These are phyloP conservation scores for Miichthys miiuy DNA, from an alignment of 2,797 vertebrate genomes.

Conservation along the genomic window DNA sequence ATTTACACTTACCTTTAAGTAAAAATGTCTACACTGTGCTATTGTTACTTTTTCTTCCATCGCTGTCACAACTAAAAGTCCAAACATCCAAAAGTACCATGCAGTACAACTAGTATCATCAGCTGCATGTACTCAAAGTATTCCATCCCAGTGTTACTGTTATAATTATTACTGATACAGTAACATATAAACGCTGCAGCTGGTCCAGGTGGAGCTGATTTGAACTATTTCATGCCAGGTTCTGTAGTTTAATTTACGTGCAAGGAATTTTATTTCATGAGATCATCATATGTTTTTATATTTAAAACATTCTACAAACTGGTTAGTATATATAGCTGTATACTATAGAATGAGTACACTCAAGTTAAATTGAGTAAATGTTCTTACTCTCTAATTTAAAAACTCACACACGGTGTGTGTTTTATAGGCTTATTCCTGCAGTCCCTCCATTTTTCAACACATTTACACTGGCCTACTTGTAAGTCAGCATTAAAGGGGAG, in stretches of 20 bases:
- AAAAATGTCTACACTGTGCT: too few relatives aligned
- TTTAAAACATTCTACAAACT: neutral
- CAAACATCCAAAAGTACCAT: neutral
- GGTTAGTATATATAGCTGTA: neutral
- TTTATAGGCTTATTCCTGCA: neutral
- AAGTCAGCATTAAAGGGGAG: neutral
- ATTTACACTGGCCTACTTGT: neutral
- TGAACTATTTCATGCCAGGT: neutral
- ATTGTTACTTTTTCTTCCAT: too few relatives aligned
- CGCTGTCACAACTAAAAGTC: neutral
- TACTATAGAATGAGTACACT: neutral
- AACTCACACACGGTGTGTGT: neutral
- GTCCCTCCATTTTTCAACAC: neutral
- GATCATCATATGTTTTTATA: neutral
- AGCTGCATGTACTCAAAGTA: neutral
- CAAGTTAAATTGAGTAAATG: neutral
- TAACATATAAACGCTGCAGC: neutral
- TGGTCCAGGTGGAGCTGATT: neutral
- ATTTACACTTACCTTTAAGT: too few relatives aligned
- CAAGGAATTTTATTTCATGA: neutral
- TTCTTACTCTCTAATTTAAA: neutral
- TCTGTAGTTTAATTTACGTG: neutral
- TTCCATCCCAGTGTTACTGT: neutral
- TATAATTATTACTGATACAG: neutral
- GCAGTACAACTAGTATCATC: neutral